These are phyloP conservation scores for Brienomyrus brachyistius DNA, from an alignment of 2,113 vertebrate species.

Conservation along the genomic window DNA sequence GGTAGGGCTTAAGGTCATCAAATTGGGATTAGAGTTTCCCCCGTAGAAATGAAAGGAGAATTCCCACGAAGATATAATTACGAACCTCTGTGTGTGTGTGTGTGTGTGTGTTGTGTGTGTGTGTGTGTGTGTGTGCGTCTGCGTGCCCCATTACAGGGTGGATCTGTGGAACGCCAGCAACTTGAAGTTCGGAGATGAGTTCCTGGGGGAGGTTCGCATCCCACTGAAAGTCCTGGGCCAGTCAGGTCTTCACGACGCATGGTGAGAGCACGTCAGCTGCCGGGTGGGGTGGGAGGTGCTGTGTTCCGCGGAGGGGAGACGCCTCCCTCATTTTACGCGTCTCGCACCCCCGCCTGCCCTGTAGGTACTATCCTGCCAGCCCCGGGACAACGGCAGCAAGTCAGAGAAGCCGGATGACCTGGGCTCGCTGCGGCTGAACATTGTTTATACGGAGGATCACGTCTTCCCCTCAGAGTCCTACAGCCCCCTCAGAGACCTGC, in stretches of 20 bases:
- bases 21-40: no score
- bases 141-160: conserved; percentile 62
- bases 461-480: conserved; percentile 91
- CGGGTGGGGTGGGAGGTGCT: neutral
- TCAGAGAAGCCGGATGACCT: conserved; percentile 87
- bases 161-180: conserved; percentile 97
- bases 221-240: conserved; percentile 81
- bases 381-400: conserved; percentile 85
- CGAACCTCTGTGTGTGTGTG: neutral
- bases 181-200: conserved; percentile 95
- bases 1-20: no score
- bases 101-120: neutral
- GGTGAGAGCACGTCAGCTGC: conserved; percentile 58
- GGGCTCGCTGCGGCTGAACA: conserved; percentile 88
- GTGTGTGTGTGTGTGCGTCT: neutral
- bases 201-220: conserved; percentile 85
- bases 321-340: neutral
- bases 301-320: neutral
- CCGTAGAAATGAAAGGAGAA: no score
- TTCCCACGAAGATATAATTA: no score
- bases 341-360: neutral
- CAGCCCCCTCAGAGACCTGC: conserved; percentile 77
- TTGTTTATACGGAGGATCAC: conserved; percentile 97
- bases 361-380: conserved; percentile 95
- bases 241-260: conserved; percentile 80